Percentiles rank a stretch among this genome's conserved stretches.
Evolutionary conservation across 2,797 vertebrate genomes (phyloP).

Genomic region (Eutrigla gurnardus): DNA sequence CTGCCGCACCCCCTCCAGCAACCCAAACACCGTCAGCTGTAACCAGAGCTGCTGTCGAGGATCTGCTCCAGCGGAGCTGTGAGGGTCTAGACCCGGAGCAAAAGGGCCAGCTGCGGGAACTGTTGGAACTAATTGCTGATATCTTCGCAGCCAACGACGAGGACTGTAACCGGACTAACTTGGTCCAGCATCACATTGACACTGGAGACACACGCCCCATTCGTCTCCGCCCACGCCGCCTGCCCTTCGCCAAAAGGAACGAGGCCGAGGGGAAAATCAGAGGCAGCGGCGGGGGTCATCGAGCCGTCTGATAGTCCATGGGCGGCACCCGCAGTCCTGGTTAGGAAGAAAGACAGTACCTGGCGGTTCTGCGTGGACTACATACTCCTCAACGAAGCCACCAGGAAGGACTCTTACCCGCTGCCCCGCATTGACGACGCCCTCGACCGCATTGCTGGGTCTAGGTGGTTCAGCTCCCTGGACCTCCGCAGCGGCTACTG

Average conservation of each 20-base stretch:
- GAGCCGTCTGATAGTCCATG: neutral
- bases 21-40: too few species aligned
- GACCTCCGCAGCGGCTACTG: conserved; percentile 12
- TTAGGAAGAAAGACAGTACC: neutral
- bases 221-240: too few species aligned
- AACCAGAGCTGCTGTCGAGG: too few species aligned
- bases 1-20: too few species aligned
- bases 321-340: neutral
- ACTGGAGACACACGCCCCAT: too few species aligned
- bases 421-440: neutral
- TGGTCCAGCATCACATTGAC: neutral
- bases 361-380: conserved; percentile 7
- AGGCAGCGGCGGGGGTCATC: neutral
- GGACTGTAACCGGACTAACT: neutral
- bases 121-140: neutral
- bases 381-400: neutral
- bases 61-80: neutral
- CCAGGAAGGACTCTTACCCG: conserved; percentile 13
- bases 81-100: neutral
- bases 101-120: neutral
- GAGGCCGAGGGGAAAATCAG: too few species aligned
- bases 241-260: neutral
- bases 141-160: neutral
- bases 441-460: neutral
- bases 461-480: neutral